phyloP scores from a whole-genome alignment of 2,113 vertebrate species.

The Sebastes fasciatus region DNA sequence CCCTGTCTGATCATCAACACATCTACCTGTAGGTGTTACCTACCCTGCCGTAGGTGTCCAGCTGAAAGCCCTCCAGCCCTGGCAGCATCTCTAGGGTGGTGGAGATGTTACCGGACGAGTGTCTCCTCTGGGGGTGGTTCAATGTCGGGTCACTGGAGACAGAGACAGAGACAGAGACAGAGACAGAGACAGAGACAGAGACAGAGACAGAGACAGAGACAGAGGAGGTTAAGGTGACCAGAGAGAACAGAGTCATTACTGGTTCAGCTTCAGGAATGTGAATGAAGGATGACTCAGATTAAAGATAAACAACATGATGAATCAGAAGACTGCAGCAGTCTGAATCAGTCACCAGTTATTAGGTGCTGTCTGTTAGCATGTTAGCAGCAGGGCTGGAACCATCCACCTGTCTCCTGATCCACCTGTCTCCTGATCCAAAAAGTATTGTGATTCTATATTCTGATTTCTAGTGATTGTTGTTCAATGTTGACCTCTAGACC shows the following conservation, averaged over 20 bases:
- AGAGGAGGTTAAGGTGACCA: neutral
- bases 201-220: neutral
- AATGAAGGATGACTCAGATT: neutral
- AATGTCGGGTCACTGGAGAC: slow-evolving; percentile 88
- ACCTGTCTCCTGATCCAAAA: no score
- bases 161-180: neutral
- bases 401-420: no score
- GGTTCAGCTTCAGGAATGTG: slow-evolving; percentile 4
- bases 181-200: neutral
- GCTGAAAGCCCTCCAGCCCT: slow-evolving; percentile 93
- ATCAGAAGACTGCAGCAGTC: neutral
- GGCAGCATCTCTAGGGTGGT: slow-evolving; percentile 92
- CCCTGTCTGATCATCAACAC: neutral
- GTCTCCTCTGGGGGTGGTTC: slow-evolving; percentile 91
- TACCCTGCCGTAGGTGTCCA: slow-evolving; percentile 94
- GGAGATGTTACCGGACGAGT: slow-evolving; percentile 92
- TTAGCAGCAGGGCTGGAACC: no score
- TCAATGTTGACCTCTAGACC: no score
- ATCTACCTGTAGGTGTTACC: neutral
- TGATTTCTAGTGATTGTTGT: no score
- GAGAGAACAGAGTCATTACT: neutral
- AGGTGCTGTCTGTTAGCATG: neutral
- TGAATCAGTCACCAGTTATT: neutral
- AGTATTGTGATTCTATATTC: no score
- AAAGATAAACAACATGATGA: neutral